Base-by-base conservation (phyloP, 2,888 invertebrate species). In the Drosophila nigritarsus region DNA sequence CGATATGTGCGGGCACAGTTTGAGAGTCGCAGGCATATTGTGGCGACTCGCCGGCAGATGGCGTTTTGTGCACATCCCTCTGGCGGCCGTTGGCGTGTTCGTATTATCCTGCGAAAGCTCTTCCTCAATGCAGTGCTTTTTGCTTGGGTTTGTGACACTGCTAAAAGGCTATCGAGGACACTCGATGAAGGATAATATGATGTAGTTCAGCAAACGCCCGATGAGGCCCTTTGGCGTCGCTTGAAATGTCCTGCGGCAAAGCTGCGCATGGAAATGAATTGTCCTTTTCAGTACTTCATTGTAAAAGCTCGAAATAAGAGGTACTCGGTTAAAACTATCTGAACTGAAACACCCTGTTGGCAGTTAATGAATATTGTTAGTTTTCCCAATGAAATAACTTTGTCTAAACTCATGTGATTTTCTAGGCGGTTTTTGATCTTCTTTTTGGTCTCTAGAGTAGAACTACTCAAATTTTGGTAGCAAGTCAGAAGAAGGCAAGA, bases 1-100 rank as follows among this genome's bases (percentile, higher is more conserved):
- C 49, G 32, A 38, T 63, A 20, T 58, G 32, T 24, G 42, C 34
- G 63, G 1, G 7, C 65, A 70, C 63, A 78, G 51, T 81, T 82
- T 71, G 82, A 71, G 38, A 68, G 71, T 15, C 75, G 36, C 55
- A 74, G 81, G 6, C 9, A 6, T 29, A 29, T 36, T 53, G 40
- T 3, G 0, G 49, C 58, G 1, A 11, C 60, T 67, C 1, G n/a
- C 5, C 74, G 50, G 6, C 3, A 78, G 78, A 73, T 76, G 77
- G 77, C 73, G 81, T 34, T 58, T 38, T 1, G 2, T 5, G 24
- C 3, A 1, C 11, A 45, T 40, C 56, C 69, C 34, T 51, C 70
- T 78, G 24, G 51, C 42, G 82, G 38, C 2, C 0, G 58, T 9
- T 63, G 24, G 18, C 11, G 5, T 3, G 3, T 3, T 11, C 1